A percentile compares a stretch with the other conserved stretches of the same genome.
These are phyloP conservation scores for Tetragonisca angustula DNA, from an alignment of 2,888 invertebrate species.

Conservation along the genomic window DNA sequence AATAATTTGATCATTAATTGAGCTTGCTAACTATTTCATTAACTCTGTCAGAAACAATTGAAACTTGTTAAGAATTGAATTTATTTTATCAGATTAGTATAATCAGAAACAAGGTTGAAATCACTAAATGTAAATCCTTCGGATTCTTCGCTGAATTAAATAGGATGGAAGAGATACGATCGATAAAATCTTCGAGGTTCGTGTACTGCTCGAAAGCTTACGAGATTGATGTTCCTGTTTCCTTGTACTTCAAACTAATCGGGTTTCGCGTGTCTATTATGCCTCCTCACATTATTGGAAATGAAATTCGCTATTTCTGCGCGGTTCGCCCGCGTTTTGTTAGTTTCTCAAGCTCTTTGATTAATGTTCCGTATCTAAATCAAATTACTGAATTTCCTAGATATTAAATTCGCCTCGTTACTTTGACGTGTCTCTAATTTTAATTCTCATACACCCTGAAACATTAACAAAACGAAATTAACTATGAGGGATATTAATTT, in stretches of 20 bases:
- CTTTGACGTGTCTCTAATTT: neutral
- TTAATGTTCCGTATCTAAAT: neutral
- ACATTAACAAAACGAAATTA: neutral
- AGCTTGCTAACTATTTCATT: neutral
- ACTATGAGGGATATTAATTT: neutral
- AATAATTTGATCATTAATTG: neutral
- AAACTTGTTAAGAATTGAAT: neutral
- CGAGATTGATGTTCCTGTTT: constrained; percentile 9
- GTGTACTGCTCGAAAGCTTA: neutral
- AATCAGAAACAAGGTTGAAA: neutral
- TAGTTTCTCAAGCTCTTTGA: neutral
- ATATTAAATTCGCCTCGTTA: neutral
- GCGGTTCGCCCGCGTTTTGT: neutral
- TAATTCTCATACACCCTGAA: neutral
- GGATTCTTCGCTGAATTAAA: neutral
- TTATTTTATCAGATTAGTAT: neutral
- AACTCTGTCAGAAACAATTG: neutral
- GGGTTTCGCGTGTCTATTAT: neutral
- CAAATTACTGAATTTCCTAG: neutral
- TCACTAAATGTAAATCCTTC: neutral
- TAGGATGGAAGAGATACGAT: neutral
- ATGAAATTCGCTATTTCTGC: neutral
- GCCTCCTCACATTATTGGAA: neutral
- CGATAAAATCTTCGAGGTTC: constrained; percentile 12
- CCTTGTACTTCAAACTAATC: neutral